Evolutionary conservation across 2,888 invertebrate species (phyloP), one percentile per base, ranked within the genome.

Genomic region (Odontocolon sp.): DNA sequence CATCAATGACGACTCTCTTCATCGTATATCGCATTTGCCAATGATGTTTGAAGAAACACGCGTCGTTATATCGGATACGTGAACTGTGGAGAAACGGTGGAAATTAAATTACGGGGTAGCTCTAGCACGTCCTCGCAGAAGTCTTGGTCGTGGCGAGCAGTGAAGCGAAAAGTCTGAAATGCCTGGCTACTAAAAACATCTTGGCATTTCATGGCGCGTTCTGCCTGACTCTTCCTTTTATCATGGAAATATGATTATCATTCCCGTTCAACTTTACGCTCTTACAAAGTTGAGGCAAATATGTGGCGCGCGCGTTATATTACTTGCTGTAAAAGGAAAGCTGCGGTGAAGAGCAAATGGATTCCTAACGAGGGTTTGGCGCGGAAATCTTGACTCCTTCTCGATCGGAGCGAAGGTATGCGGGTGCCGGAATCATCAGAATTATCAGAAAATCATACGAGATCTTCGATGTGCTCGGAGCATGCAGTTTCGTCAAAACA

Each of bases 271-370:
- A 56, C 47, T 72, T 68, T 50, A 71, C 63, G 57, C 36, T 63
- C 57, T 76, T 72, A 72, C 72, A 77, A 72, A 68, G 72, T 72
- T 42, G 23, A 28, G 68, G 56, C 63, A 68, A 72, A 68, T 56
- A 50, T 50, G 56, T 42, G 21, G 63, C 56, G 57, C 68, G 68
- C 63, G 31, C 16, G 67, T 77, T 77, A 77, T 72, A 64, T 31
- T 56, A 8, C 9, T 26, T 33, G 42, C 28, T 33, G 68, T 77
- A 77, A 77, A 72, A 50, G 50, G 31, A 50, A 23, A 40, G 57
- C 23, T 26, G 36, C 23, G 38, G 47, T 8, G 42, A 40, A 23
- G 11, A 50, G 63, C 40, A 6, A 64, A 69, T 23, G 64, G 42
- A 31, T 33, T 31, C 54, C 18, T 66, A 67, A 68, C 11, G 67